Evolutionary conservation across 2,888 invertebrate genomes (phyloP).

Genomic region (Ditula angustiorana): DNA sequence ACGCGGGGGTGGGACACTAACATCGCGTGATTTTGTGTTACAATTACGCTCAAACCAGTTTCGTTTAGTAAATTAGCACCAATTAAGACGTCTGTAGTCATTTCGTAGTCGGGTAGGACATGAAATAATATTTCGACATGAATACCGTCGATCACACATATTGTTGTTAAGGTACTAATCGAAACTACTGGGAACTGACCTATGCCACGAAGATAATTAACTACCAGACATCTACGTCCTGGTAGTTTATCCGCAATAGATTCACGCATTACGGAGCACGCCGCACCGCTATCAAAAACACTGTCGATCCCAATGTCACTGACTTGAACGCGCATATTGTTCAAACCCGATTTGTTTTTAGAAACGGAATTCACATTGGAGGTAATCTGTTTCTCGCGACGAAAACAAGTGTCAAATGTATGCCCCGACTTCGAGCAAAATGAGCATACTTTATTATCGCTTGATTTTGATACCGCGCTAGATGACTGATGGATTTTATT

Average conservation of each 20-base stretch:
- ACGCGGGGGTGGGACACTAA: constrained; percentile 4
- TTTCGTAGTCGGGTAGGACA: constrained; percentile 11
- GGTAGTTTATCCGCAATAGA: constrained; percentile 30
- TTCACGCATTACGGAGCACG: constrained; percentile 29
- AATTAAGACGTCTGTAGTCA: constrained; percentile 23
- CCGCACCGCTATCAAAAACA: constrained; percentile 30
- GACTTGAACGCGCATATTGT: constrained; percentile 20
- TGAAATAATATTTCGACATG: constrained; percentile 7
- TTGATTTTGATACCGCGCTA: neutral
- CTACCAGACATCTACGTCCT: constrained; percentile 14
- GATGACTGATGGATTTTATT: neutral
- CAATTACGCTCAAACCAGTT: constrained; percentile 29
- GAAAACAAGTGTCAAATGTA: neutral
- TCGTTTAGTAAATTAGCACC: constrained; percentile 28
- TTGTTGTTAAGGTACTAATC: neutral
- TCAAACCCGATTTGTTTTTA: neutral
- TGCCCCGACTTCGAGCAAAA: neutral
- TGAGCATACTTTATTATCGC: neutral
- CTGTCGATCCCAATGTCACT: neutral
- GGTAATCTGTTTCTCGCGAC: neutral
- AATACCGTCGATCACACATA: neutral
- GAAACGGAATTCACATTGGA: neutral
- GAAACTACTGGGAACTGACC: neutral
- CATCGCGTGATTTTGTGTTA: constrained; percentile 28
- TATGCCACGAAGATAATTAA: constrained; percentile 29